These are phyloP conservation scores for Peromyscus californicus DNA, from an alignment of 2,113 vertebrate species.

Conservation along the genomic window DNA sequence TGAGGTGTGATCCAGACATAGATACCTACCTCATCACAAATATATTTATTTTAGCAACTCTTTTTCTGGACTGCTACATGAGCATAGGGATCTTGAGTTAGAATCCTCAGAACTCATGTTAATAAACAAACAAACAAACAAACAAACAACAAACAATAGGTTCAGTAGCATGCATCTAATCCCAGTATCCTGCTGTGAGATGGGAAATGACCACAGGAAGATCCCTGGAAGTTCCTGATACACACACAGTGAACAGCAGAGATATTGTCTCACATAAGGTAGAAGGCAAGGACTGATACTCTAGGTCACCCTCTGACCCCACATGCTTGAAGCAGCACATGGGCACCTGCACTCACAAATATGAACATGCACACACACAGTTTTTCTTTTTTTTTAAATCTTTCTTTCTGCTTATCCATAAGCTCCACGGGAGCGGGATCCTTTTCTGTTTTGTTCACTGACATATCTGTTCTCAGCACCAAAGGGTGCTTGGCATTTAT, in stretches of 20 bases:
- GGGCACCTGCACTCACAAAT: neutral
- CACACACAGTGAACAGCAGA: neutral
- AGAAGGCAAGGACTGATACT: neutral
- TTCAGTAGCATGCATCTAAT: too few relatives aligned
- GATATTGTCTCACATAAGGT: neutral
- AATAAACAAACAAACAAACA: neutral
- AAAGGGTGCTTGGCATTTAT: neutral
- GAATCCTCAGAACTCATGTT: neutral
- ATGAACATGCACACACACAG: neutral
- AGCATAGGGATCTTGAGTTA: neutral
- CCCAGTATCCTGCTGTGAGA: neutral
- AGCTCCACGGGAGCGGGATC: neutral
- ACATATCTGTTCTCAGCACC: neutral
- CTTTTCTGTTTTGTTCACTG: neutral
- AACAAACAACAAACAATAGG: neutral
- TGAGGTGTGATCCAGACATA: neutral
- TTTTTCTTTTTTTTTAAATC: neutral
- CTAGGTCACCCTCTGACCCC: neutral
- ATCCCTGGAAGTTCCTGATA: neutral
- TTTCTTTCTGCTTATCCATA: neutral
- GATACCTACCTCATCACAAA: neutral
- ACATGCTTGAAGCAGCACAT: too few relatives aligned
- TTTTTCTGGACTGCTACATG: neutral
- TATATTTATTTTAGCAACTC: neutral
- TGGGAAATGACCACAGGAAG: too few relatives aligned